Evolutionary conservation across 2,888 invertebrate genomes (phyloP), one percentile per base, ranked within the genome.

Genomic region (Mimachlamys varia): DNA sequence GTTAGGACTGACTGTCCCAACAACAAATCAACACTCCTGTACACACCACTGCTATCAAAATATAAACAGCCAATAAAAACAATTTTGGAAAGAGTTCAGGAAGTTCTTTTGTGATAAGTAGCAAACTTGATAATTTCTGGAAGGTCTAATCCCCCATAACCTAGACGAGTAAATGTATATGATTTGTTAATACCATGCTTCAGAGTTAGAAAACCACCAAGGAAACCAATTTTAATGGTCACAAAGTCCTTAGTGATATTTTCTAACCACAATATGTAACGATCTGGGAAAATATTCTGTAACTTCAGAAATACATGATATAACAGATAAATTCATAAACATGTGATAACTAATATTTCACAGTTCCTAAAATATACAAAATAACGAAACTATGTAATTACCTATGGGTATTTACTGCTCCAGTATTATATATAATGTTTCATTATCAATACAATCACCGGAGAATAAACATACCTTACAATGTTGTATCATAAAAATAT

Each of bases 401-500:
- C 27, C 13, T 62, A 62, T 62, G 62, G 3, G 22, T 62, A 62
- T 62, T 62, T 19, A 22, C 22, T 62, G 17, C 19, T 22, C 62
- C 22, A 62, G n/a, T 62, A 62, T 44, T 7, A n/a, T 50, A 50
- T 50, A 15, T 76, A 13, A 27, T 76, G 76, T 7, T 27, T 15
- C 12, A 15, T 76, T 58, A 19, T 76, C 10, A 15, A 76, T 22
- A 58, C 53, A 33, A 33, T 33, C 76, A 76, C 76, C 33, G 15
- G 76, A 27, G 13, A 33, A 33, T 33, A 33, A 22, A 76, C 27
- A 33, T 44, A 76, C 27, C 76, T 33, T 2, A 33, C 12, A 76
- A 76, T 76, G 33, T 76, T 33, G 27, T 76, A 76, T 27, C 33
- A 76, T 33, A 76, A 76, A 76, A 76, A 76, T 76, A 76, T 76